Evolutionary conservation across 2,888 invertebrate species (phyloP).

Genomic region (Dinocampus coccinellae): DNA sequence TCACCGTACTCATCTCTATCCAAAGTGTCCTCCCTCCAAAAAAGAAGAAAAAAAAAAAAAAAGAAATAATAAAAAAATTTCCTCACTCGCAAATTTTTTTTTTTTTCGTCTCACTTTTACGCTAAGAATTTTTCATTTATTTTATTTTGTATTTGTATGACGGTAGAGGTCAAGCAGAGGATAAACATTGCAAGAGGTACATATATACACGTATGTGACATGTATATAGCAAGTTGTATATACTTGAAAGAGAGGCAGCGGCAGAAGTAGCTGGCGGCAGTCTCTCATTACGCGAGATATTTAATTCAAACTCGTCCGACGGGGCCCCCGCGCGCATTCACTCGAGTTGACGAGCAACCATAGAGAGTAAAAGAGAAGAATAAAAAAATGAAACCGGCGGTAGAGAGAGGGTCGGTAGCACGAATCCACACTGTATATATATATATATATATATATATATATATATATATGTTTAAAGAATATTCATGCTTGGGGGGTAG

Average conservation of each 20-base stretch:
- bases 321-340: slow-evolving; percentile 38
- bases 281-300: slow-evolving; percentile 60
- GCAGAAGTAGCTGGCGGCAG: slow-evolving; percentile 31
- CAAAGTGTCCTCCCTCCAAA: no score
- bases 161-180: background rate
- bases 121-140: no score
- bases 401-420: slow-evolving; percentile 20
- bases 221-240: background rate
- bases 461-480: slow-evolving; percentile 26
- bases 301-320: slow-evolving; percentile 61
- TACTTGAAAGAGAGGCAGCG: slow-evolving; percentile 2
- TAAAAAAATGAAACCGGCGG: no score
- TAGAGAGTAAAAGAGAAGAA: slow-evolving; percentile 11
- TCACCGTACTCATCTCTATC: no score
- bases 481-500: slow-evolving; percentile 38
- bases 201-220: background rate
- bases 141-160: background rate
- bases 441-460: background rate
- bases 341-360: slow-evolving; percentile 41
- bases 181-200: background rate
- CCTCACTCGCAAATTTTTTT: no score
- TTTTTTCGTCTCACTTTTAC: no score
- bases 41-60: no score
- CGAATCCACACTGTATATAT: background rate
- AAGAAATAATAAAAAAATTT: no score